These are phyloP conservation scores for Pseudorhiza aurosa DNA, from an alignment of 30 jellyfish, hydroid and myxozoan species.

Conservation along the genomic window DNA sequence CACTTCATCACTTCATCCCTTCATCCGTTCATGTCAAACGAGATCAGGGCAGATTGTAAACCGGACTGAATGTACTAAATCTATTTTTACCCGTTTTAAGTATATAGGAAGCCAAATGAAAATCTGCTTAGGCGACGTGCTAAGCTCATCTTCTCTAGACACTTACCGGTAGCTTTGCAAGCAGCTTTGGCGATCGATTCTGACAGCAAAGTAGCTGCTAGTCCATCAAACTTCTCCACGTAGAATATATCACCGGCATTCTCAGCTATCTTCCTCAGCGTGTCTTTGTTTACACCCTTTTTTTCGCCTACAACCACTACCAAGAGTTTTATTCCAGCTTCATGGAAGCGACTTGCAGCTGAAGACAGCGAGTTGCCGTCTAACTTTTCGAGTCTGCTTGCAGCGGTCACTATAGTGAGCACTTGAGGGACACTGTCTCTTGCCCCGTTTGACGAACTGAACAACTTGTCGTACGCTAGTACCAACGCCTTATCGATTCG, in stretches of 20 bases:
- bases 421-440: constrained; percentile 48
- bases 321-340: constrained; percentile 47
- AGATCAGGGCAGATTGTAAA: too few species aligned
- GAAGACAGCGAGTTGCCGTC: constrained; percentile 21
- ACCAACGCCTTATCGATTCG: constrained; percentile 36
- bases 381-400: constrained; percentile 3
- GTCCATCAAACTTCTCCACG: constrained; percentile 36
- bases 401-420: constrained; percentile 55
- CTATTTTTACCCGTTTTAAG: too few species aligned
- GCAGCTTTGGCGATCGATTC: constrained; percentile 13
- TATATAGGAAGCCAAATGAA: too few species aligned
- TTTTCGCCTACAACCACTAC: constrained; percentile 62
- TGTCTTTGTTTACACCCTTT: constrained; percentile 12
- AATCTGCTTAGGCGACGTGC: too few species aligned
- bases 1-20: too few species aligned
- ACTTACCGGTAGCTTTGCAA: constrained; percentile 62
- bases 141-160: too few species aligned
- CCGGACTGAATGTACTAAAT: too few species aligned
- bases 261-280: not conserved
- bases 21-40: too few species aligned
- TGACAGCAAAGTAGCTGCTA: not conserved
- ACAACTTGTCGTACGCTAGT: constrained; percentile 30
- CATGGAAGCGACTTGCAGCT: constrained; percentile 24
- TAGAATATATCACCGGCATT: constrained; percentile 16
- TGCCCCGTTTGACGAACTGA: constrained; percentile 52